Conservation (phyloP, 2,888 invertebrate genomes). For the Penaeus monodon region DNA sequence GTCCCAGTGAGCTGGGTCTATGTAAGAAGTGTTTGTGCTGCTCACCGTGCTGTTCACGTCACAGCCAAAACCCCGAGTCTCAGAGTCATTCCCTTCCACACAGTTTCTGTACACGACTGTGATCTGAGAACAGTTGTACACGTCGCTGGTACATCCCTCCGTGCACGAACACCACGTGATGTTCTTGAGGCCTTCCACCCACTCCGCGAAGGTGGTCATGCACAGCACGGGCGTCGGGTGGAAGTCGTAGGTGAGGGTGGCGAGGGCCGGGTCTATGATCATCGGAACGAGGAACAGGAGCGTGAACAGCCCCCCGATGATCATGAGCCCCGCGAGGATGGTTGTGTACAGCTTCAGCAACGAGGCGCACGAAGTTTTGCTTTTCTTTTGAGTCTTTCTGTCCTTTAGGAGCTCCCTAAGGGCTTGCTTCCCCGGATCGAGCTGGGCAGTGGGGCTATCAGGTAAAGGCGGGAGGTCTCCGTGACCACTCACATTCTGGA, state of each 20-base stretch:
- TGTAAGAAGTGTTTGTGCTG: slow-evolving; percentile 27
- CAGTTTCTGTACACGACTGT: slow-evolving; percentile 80
- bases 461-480: neutral
- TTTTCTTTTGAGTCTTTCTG: slow-evolving; percentile 49
- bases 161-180: slow-evolving; percentile 92
- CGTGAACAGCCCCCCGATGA: slow-evolving; percentile 79
- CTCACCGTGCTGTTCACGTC: neutral
- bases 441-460: slow-evolving; percentile 23
- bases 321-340: slow-evolving; percentile 58
- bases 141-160: slow-evolving; percentile 91
- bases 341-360: slow-evolving; percentile 58
- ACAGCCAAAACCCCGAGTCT: slow-evolving; percentile 3
- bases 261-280: slow-evolving; percentile 93
- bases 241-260: slow-evolving; percentile 92
- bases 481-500: neutral
- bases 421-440: slow-evolving; percentile 60
- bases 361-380: slow-evolving; percentile 39
- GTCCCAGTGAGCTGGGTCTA: slow-evolving; percentile 55
- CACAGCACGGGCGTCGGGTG: slow-evolving; percentile 86
- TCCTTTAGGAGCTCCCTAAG: slow-evolving; percentile 60
- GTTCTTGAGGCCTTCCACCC: slow-evolving; percentile 79
- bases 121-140: slow-evolving; percentile 89
- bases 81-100: slow-evolving; percentile 18
- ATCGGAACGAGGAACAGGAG: slow-evolving; percentile 94
- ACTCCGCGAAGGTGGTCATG: slow-evolving; percentile 76